Base-by-base conservation (phyloP, 2,113 vertebrate genomes). In the Hystrix brachyura region DNA sequence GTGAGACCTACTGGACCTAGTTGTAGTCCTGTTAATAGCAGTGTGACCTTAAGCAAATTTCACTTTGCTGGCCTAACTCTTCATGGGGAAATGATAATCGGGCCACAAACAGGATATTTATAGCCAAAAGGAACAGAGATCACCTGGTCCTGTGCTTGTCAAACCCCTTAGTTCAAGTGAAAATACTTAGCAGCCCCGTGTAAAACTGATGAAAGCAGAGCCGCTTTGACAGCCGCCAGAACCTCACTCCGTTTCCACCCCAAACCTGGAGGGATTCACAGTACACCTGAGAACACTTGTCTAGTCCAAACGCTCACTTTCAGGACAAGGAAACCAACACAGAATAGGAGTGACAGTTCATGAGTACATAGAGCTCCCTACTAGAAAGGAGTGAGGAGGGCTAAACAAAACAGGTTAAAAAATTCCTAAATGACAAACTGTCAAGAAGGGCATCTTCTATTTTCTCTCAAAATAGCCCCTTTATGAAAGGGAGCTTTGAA, bases 401-500 rank as follows among this genome's bases (percentile, higher is more conserved):
- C 92, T 96, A 94, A 93, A 82, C 55, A 93, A 83, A 83, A 91
- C 25, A 43, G 51, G 72, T 83, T 74, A 62, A 91, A 69, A 97
- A 94, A 74, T 87, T 89, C 55, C 91, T 86, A 94, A 90, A 60
- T 69, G 2, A 27, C 27, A 95, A 72, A 71, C 60, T 65, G 15
- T 95, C 93, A 92, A 76, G 29, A 95, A 69, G 18, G 34, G 93
- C 67, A 9, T 62, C 81, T 93, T 91, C 67, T 87, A 23, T 96
- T 96, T 96, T 80, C 48, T 90, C 48, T 87, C 55, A 65, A 85
- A 94, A 67, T 94, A 84, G 91, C 78, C 95, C 87, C 86, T 92
- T 95, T 87, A 82, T 95, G 85, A 97, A 96, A 97, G 67, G 94
- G 84, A 93, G 84, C 92, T 97, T 79, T 85, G 43, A 90, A 81